A percentile compares a stretch with the other conserved stretches of the same genome.
Conservation (phyloP, 2,797 vertebrate genomes). For the Bucorvus abyssinicus region DNA sequence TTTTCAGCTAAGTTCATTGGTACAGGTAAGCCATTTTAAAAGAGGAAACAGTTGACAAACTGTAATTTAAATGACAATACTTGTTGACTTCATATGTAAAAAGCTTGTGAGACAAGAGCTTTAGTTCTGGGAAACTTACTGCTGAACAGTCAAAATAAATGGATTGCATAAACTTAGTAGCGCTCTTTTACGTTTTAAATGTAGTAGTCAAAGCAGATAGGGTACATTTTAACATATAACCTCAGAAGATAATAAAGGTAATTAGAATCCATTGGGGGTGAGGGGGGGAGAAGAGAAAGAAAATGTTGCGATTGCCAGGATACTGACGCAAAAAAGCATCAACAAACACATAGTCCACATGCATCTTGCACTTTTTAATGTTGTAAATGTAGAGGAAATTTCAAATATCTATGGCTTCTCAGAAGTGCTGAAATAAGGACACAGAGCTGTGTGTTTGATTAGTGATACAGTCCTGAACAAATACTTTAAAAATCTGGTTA, state of each 20-base stretch:
- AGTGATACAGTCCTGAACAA: neutral
- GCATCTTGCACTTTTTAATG: neutral
- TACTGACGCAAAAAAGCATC: neutral
- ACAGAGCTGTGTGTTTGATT: neutral
- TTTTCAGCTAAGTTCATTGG: neutral
- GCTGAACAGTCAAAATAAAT: neutral
- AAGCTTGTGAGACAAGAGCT: neutral
- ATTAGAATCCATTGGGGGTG: neutral
- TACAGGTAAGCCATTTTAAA: neutral
- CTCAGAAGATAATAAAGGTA: neutral
- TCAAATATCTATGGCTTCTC: neutral
- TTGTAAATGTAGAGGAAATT: neutral
- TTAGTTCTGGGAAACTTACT: neutral
- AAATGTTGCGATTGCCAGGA: neutral
- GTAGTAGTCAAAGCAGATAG: neutral
- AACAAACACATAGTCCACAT: neutral
- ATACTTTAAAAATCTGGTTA: neutral
- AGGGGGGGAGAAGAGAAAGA: neutral
- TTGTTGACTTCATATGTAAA: neutral
- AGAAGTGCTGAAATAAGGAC: neutral
- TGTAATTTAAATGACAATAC: neutral
- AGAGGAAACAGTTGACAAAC: neutral
- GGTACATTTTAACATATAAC: neutral
- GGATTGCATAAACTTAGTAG: neutral
- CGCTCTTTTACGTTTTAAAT: neutral